A percentile compares a stretch with the other conserved stretches of the same genome.
phyloP scores from a whole-genome alignment of 2,113 vertebrate species.

The Macaca fascicularis region T2T-MFA8v1.1 NC_088390.1:5603001-5603500 shows the following conservation, averaged over 20 bases:
- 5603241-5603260: background rate
- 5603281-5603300: background rate
- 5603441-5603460: too few species aligned
- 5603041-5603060: too few species aligned
- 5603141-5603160: rapidly evolving
- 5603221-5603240: too few species aligned
- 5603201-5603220: background rate
- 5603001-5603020: background rate
- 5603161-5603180: background rate
- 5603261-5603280: slow-evolving; percentile 31
- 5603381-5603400: background rate
- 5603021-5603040: background rate
- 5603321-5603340: rapidly evolving
- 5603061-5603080: rapidly evolving
- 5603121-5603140: rapidly evolving
- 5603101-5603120: background rate
- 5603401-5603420: background rate
- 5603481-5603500: too few species aligned
- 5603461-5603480: too few species aligned
- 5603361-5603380: background rate
- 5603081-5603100: background rate
- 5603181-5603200: background rate
- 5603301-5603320: background rate
- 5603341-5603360: background rate
- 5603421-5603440: background rate